Conservation (phyloP, 2,888 invertebrate species). For the Acanthosoma haemorrhoidale region DNA sequence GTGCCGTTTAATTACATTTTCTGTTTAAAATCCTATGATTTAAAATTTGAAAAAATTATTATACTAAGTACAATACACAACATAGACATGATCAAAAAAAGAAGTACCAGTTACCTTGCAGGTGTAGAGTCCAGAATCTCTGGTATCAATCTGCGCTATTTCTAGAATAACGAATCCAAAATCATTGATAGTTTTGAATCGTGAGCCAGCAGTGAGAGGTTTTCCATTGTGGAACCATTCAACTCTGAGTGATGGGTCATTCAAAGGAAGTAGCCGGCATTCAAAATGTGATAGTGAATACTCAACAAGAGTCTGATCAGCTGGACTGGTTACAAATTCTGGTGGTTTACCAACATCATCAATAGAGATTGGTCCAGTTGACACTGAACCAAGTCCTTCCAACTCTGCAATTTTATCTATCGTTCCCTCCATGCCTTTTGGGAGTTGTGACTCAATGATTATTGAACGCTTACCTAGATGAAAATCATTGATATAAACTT, state of each 20-base stretch:
- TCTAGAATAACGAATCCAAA: slow-evolving; percentile 97
- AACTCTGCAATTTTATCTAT: slow-evolving; percentile 88
- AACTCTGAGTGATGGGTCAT: slow-evolving; percentile 87
- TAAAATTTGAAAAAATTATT: no score
- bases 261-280: slow-evolving; percentile 79
- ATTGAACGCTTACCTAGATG: slow-evolving; percentile 67
- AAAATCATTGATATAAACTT: neutral
- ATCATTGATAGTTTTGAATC: slow-evolving; percentile 93
- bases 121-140: slow-evolving; percentile 87
- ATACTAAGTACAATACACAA: no score
- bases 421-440: slow-evolving; percentile 88
- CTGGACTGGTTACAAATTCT: slow-evolving; percentile 81
- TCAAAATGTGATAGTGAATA: slow-evolving; percentile 90
- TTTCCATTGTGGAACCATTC: slow-evolving; percentile 98
- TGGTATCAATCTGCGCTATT: slow-evolving; percentile 84
- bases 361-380: slow-evolving; percentile 63
- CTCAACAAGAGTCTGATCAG: slow-evolving; percentile 76
- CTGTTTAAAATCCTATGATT: no score
- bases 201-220: slow-evolving; percentile 80
- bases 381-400: slow-evolving; percentile 73
- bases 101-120: slow-evolving; percentile 72
- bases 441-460: slow-evolving; percentile 83
- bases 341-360: slow-evolving; percentile 83
- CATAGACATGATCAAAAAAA: no score
- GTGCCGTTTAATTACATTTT: no score